Percentiles rank a stretch among this genome's conserved stretches.
Evolutionary conservation across 1,140 invertebrate genomes (phyloP).

Genomic region (Manduca sexta): DNA sequence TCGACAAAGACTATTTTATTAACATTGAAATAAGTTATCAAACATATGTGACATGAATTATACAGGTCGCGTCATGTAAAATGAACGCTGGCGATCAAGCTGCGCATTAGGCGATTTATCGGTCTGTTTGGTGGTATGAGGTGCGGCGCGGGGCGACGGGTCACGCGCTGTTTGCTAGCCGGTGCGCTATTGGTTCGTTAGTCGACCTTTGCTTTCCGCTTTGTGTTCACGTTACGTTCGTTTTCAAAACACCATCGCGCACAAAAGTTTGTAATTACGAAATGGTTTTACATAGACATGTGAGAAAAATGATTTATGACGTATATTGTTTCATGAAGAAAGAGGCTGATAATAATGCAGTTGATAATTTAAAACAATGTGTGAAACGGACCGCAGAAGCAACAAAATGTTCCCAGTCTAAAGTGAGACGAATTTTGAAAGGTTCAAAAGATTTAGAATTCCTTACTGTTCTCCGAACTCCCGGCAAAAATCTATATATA

Average conservation of each 20-base stretch:
- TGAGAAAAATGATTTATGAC: conserved; percentile 22
- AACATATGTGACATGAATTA: no score
- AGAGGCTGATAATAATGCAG: conserved; percentile 10
- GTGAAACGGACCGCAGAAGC: conserved; percentile 15
- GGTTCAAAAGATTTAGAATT: conserved; percentile 2
- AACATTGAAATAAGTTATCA: no score
- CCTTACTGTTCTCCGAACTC: conserved; percentile 17
- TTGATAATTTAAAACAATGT: conserved; percentile 12
- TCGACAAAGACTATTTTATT: no score
- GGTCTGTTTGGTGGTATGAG: no score
- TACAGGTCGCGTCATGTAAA: no score
- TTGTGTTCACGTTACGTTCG: neutral
- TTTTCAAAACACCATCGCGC: neutral
- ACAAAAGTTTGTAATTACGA: neutral
- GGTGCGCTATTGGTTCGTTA: no score
- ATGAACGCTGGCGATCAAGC: no score
- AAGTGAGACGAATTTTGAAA: conserved; percentile 18
- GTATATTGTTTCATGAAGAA: conserved; percentile 21
- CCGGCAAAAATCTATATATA: conserved; percentile 22
- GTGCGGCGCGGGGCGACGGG: no score
- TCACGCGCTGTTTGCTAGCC: no score
- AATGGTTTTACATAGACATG: conserved; percentile 7
- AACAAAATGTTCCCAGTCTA: conserved; percentile 14
- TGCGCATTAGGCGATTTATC: no score
- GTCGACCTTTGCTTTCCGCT: neutral